Base-by-base conservation (phyloP, 2,797 vertebrate species). In the Pangasius larnaudii region DNA sequence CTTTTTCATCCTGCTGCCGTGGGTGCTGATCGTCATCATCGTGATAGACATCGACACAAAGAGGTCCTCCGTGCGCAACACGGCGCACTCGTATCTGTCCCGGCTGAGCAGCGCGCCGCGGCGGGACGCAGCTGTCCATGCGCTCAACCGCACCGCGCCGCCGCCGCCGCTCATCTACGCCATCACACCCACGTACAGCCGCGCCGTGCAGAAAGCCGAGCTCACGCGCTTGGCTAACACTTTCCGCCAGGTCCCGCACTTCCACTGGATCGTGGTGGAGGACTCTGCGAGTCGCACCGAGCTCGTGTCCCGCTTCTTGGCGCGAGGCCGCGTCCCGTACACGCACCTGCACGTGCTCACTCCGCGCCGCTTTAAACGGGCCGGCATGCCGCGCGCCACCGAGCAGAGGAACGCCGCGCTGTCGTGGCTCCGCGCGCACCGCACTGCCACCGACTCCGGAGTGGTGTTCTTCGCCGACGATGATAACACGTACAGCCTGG, bases 381-480 rank as follows among this genome's bases (percentile, higher is more conserved):
- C 96, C 1, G 98, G 98, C 85, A 96, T 98, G 95, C 98, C 98
- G 42, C 96, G 98, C 74, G 98, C 97, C 91, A 99, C 98, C 0
- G 98, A 99, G 92, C 98, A 99, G 96, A 96, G 98, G 93, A 99
- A 99, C 91, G 95, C 94, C 24, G 98, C 97, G 42, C 96, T 99
- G 42, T 94, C 95, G 63, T 99, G 98, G 98, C 94, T 99, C 89
- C 94, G 98, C 58, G 96, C 96, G 94, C 95, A 96, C 71, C 96
- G 97, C 90, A 93, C 91, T 88, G 30, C 86, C 24, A 36, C 92
- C 27, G 96, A 97, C 90, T 65, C 95, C 3, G 98, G 98, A 0
- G 98, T 99, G 91, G 97, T 99, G 67, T 99, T 98, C 94, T 99
- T 99, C 94, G 98, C 98, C 14, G 98, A 99, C 93, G 98, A 99